phyloP scores from a whole-genome alignment of 1,140 invertebrate species.

The Holcopasites calliopsidis region DNA sequence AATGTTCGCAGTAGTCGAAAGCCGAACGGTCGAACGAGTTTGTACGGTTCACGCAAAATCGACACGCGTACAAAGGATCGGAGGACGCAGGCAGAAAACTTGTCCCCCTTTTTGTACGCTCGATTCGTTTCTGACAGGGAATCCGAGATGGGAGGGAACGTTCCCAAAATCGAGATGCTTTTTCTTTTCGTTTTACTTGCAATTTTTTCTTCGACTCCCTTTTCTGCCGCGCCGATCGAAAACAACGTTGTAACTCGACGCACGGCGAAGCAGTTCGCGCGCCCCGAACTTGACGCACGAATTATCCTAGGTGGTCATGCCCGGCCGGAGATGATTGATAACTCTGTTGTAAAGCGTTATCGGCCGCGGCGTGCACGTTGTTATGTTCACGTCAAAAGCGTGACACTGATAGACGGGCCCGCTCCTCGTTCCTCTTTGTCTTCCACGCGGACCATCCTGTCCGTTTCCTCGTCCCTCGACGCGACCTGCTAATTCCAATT shows the following conservation, averaged over 20 bases:
- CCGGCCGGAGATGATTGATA: conserved; percentile 66
- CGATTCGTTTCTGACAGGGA: conserved; percentile 30
- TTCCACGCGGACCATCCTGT: not conserved
- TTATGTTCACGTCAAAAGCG: conserved; percentile 65
- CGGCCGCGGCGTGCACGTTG: conserved; percentile 63
- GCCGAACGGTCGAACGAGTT: not conserved
- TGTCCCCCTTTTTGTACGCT: conserved; percentile 24
- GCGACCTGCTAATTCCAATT: conserved; percentile 67
- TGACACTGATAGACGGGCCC: conserved; percentile 57
- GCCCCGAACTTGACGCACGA: conserved; percentile 45
- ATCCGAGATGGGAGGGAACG: conserved; percentile 28
- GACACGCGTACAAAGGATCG: conserved; percentile 11
- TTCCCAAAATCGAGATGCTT: conserved; percentile 18
- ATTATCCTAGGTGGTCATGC: conserved; percentile 60
- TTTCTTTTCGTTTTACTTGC: not conserved
- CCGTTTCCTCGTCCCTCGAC: conserved; percentile 29
- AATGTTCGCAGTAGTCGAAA: not conserved
- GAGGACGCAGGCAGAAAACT: conserved; percentile 5
- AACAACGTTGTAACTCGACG: conserved; percentile 33
- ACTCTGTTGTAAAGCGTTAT: conserved; percentile 67
- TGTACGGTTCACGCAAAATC: conserved; percentile 3
- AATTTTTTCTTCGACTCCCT: not conserved
- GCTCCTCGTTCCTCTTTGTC: conserved; percentile 30
- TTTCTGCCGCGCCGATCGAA: not conserved
- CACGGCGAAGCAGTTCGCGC: conserved; percentile 15